These are phyloP conservation scores for Macaca mulatta DNA, from an alignment of 2,113 vertebrate genomes.

Conservation along the genomic window DNA sequence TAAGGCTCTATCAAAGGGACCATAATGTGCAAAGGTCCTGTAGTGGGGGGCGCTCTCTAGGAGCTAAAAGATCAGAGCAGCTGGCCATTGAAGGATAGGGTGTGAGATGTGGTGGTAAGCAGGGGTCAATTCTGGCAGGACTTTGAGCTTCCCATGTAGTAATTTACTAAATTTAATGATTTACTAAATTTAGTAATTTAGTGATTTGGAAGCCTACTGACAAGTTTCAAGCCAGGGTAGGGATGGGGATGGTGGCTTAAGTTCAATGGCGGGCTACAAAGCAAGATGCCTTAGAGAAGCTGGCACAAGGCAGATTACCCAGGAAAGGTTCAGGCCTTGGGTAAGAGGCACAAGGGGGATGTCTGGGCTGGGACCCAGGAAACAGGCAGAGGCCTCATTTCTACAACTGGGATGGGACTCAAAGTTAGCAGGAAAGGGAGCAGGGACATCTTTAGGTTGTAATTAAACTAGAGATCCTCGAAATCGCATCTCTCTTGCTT, in stretches of 20 bases:
- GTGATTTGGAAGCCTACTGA: neutral
- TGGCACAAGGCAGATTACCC: neutral
- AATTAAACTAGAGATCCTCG: neutral
- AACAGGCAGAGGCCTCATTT: neutral
- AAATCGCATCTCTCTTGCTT: neutral
- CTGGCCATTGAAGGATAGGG: neutral
- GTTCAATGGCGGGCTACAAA: neutral
- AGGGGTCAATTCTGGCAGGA: neutral
- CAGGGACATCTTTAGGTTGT: neutral
- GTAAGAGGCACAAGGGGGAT: neutral
- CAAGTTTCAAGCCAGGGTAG: neutral
- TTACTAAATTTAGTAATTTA: neutral
- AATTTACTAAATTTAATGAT: too few species aligned
- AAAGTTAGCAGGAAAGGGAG: neutral
- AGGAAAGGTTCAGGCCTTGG: neutral
- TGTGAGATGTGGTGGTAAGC: neutral
- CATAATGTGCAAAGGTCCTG: neutral
- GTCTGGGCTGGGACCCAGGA: too few species aligned
- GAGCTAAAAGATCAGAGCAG: neutral
- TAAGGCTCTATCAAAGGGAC: neutral
- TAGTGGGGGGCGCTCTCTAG: neutral
- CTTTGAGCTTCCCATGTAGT: neutral
- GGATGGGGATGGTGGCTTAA: neutral
- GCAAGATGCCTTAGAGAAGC: neutral
- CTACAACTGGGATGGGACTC: neutral